Conservation (phyloP, 2,888 invertebrate species). For the Metacarcinus magister region DNA sequence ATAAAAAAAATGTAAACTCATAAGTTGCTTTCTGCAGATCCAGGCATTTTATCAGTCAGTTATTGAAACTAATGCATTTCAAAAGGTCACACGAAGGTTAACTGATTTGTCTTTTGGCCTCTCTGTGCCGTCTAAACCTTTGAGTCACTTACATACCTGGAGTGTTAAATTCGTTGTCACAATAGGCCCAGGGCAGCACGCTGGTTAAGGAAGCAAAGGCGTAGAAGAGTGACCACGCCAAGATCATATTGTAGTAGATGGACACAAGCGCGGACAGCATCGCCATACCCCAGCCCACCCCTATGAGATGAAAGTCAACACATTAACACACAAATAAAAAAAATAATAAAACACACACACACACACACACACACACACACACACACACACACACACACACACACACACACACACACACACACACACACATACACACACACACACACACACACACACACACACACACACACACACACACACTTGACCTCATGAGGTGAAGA, state of each 20-base stretch:
- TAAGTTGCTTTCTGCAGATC: not conserved
- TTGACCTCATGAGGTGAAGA: too few relatives aligned
- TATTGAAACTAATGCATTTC: not conserved
- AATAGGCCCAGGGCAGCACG: constrained; percentile 85
- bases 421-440: constrained; percentile 54
- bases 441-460: too few relatives aligned
- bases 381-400: constrained; percentile 65
- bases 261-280: constrained; percentile 65
- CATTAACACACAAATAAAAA: too few relatives aligned
- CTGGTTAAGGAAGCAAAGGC: constrained; percentile 85
- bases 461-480: too few relatives aligned
- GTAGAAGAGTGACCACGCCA: constrained; percentile 86
- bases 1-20: not conserved
- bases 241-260: constrained; percentile 86
- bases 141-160: not conserved
- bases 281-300: constrained; percentile 76
- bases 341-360: too few relatives aligned
- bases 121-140: not conserved
- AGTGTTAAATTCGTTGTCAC: constrained; percentile 68
- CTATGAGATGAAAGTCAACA: not conserved
- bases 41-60: not conserved
- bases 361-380: constrained; percentile 57
- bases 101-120: not conserved
- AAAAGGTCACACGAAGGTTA: not conserved
- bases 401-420: constrained; percentile 43